Evolutionary conservation across 1,140 invertebrate genomes (phyloP).

Genomic region (Tetramorium simillimum): DNA sequence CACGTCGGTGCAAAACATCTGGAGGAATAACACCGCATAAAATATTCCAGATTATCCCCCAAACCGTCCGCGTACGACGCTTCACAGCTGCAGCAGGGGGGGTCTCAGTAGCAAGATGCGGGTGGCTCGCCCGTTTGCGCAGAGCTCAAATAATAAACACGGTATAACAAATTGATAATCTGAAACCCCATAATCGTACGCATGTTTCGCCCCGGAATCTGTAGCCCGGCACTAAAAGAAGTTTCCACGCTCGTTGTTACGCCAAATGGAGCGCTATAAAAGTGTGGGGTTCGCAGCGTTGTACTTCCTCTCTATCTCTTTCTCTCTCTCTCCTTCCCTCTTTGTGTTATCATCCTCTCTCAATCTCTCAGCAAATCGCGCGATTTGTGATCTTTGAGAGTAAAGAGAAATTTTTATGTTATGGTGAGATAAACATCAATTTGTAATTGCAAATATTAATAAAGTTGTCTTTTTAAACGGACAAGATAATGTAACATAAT

Average conservation of each 20-base stretch:
- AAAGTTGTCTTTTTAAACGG: not conserved
- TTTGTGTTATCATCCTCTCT: constrained; percentile 32
- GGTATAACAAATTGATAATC: constrained; percentile 85
- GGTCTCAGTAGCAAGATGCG: constrained; percentile 17
- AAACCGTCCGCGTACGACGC: constrained; percentile 21
- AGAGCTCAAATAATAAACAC: constrained; percentile 82
- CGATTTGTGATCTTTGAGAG: not conserved
- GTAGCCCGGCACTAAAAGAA: constrained; percentile 84
- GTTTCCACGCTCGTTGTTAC: constrained; percentile 85
- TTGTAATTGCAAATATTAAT: not conserved
- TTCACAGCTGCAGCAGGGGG: constrained; percentile 51
- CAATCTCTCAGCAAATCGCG: not conserved
- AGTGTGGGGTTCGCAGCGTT: constrained; percentile 74
- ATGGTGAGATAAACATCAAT: not conserved
- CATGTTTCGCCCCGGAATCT: constrained; percentile 83
- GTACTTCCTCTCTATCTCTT: constrained; percentile 53
- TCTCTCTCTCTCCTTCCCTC: constrained; percentile 33
- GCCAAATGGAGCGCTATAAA: constrained; percentile 86
- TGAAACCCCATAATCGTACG: constrained; percentile 82
- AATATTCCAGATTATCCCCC: constrained; percentile 54
- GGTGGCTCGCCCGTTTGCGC: constrained; percentile 23
- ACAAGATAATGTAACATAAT: not conserved
- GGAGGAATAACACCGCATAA: constrained; percentile 46
- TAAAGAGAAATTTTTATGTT: not conserved
- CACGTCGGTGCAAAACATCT: constrained; percentile 48